These are phyloP conservation scores for Thalassarche chlororhynchos DNA, from an alignment of 2,113 vertebrate genomes.

Conservation along the genomic window DNA sequence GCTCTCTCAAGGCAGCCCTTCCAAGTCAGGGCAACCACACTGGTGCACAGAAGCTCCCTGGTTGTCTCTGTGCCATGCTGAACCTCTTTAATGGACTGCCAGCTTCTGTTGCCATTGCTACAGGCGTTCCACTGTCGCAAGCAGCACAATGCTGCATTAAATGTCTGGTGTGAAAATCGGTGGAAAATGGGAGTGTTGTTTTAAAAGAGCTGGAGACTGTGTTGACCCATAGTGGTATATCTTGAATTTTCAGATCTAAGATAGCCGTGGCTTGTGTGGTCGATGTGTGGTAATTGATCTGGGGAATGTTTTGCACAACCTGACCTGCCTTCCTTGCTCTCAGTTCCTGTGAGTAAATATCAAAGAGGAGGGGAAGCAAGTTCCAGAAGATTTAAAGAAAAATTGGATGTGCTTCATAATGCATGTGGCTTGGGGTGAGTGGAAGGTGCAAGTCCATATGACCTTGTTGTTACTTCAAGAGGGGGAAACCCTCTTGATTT, in stretches of 20 bases:
- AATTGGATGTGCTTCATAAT: background rate
- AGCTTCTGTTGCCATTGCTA: background rate
- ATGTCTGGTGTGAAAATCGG: background rate
- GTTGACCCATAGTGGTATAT: background rate
- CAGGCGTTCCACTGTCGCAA: background rate
- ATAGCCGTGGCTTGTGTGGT: background rate
- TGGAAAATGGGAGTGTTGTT: background rate
- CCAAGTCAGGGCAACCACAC: fast-evolving
- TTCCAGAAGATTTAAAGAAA: background rate
- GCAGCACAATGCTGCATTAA: background rate
- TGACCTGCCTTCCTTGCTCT: background rate
- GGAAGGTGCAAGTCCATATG: background rate
- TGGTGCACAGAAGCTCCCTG: background rate
- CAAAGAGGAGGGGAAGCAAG: background rate
- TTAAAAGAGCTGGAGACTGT: background rate
- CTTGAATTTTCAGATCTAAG: background rate
- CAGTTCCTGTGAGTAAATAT: background rate
- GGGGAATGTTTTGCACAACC: background rate
- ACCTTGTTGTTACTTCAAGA: background rate
- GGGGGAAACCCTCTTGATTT: background rate
- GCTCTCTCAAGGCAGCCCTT: background rate
- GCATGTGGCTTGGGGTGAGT: background rate
- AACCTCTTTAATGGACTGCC: background rate
- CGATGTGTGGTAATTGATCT: background rate
- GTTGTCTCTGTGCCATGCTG: background rate